Evolutionary conservation across 2,113 vertebrate species (phyloP).

Genomic region (Ivindomyrus marchei): DNA sequence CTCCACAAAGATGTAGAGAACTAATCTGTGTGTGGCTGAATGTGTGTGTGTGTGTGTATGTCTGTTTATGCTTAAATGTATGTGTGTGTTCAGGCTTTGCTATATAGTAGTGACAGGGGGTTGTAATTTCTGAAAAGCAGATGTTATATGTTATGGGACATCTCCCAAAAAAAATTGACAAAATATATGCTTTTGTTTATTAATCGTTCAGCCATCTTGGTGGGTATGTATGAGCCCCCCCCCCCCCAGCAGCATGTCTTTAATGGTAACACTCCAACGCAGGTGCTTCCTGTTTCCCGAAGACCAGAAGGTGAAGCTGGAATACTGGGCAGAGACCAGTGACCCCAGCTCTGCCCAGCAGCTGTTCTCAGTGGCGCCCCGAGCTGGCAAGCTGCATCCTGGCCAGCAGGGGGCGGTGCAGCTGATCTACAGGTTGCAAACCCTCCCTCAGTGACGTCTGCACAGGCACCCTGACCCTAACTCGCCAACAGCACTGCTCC

Average conservation of each 20-base stretch:
- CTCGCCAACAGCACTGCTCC: background rate
- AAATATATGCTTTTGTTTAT: background rate
- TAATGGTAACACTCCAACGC: background rate
- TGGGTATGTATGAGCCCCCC: background rate
- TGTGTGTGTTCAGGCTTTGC: background rate
- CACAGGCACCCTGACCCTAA: background rate
- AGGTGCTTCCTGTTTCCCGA: constrained; percentile 84
- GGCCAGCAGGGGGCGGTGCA: constrained; percentile 70
- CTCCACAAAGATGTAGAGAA: background rate
- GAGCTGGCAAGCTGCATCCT: constrained; percentile 68
- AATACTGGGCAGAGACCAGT: constrained; percentile 70
- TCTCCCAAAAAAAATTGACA: too few species aligned
- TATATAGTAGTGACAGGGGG: background rate
- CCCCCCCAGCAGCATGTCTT: background rate
- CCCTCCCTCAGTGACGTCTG: background rate
- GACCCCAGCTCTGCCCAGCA: constrained; percentile 65
- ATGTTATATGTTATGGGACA: background rate
- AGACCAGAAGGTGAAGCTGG: constrained; percentile 78
- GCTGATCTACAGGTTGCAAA: constrained; percentile 73
- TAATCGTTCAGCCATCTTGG: background rate
- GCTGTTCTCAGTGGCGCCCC: constrained; percentile 72
- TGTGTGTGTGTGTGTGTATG: background rate
- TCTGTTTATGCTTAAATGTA: background rate
- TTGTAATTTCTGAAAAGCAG: background rate
- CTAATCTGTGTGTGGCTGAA: background rate